Evolutionary conservation across 2,888 invertebrate species (phyloP), one percentile per base, ranked within the genome.

Genomic region (Clusia tigrina): DNA sequence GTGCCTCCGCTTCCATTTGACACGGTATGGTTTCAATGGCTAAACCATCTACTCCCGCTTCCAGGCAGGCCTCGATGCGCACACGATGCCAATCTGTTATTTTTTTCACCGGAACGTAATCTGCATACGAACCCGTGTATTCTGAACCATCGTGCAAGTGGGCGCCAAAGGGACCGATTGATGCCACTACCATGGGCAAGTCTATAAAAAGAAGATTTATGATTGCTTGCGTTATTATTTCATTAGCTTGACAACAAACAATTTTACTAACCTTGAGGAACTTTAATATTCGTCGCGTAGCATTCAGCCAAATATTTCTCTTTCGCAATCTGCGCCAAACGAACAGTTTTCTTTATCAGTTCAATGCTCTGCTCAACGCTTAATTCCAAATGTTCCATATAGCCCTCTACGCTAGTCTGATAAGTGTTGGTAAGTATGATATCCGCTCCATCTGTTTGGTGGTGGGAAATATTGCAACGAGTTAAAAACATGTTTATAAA

Each of bases 21-120:
- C 94, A 92, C 6, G 98, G 97, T 74, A 97, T 93, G 0, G 98
- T 98, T 84, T 98, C 97, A 71, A 97, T 85, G 1, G 95, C 96
- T 67, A 98, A 83, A 5, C 95, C 81, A 83, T 96, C 95, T 1
- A 92, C 92, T 1, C 94, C 94, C 1, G 89, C 91, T 67, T 91
- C 89, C 20, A 94, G 81, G 25, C 97, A 85, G 0, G 92, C 91
- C 73, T 89, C 87, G 26, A 97, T 89, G 53, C 96, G 88, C 0
- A 92, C 91, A 61, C 89, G 86, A 84, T 98, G 97, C 93, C 95
- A 96, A 51, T 91, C 89, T 54, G 88, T 88, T 81, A 97, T 88
- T 51, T 87, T 87, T 85, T 90, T 86, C 26, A 85, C 84, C 2
- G 89, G 81, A 1, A 91, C 88, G 59, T 85, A 88, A 66, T 89